Conservation (phyloP, 1,140 invertebrate genomes). For the Orussus abietinus region DNA sequence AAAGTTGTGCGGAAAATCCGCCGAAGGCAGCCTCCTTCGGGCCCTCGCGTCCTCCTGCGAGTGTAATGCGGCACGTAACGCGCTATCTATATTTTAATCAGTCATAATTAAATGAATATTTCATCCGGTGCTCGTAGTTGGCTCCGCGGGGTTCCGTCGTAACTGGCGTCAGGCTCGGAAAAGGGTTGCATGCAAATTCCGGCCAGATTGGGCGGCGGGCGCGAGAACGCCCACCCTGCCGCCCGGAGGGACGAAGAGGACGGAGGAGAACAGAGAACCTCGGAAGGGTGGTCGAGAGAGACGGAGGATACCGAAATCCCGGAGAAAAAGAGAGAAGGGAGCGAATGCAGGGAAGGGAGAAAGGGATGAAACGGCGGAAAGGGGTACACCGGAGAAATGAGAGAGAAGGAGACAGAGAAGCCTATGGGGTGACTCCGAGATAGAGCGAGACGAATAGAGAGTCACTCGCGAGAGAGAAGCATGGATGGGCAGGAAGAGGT, state of each 20-base stretch:
- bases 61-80: conserved; percentile 39
- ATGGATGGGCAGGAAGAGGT: conserved; percentile 6
- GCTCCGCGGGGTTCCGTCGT: conserved; percentile 20
- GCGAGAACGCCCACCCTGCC: conserved; percentile 8
- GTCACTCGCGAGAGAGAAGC: too few relatives aligned
- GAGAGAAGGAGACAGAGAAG: too few relatives aligned
- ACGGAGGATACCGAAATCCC: neutral
- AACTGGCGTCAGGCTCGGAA: conserved; percentile 21
- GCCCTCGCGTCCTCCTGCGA: conserved; percentile 12
- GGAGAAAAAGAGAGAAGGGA: too few relatives aligned
- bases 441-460: neutral
- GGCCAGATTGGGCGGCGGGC: conserved; percentile 29
- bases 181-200: conserved; percentile 43
- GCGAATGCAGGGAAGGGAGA: too few relatives aligned
- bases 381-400: too few relatives aligned
- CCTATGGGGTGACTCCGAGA: too few relatives aligned
- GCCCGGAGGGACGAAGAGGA: neutral
- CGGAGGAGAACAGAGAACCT: neutral
- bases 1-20: too few relatives aligned
- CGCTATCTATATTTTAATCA: conserved; percentile 47
- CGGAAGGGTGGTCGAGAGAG: conserved; percentile 8
- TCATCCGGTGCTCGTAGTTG: conserved; percentile 30
- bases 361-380: too few relatives aligned
- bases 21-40: conserved; percentile 1
- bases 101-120: conserved; percentile 50